Evolutionary conservation across 2,888 invertebrate genomes (phyloP).

Genomic region (Limnephilus auricula): DNA sequence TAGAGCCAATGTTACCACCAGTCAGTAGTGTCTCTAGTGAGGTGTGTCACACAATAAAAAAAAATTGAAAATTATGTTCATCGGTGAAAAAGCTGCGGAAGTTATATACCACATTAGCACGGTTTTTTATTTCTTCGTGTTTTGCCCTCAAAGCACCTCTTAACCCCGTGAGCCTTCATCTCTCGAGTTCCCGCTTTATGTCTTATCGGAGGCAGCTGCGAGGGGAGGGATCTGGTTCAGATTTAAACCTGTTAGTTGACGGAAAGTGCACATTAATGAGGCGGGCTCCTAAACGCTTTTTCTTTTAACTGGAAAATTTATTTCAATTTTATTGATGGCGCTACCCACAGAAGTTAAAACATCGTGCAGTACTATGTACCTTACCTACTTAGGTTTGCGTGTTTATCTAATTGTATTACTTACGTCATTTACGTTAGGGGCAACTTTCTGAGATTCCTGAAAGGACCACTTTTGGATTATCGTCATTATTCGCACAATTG

Average conservation of each 20-base stretch:
- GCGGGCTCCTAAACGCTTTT: not conserved
- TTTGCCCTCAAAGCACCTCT: not conserved
- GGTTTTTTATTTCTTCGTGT: not conserved
- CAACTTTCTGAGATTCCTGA: not conserved
- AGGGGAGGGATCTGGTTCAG: not conserved
- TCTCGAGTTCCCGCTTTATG: not conserved
- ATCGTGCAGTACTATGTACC: too few species aligned
- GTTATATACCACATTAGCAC: not conserved
- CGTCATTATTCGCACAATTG: too few species aligned
- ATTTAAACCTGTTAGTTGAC: not conserved
- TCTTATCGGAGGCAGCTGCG: not conserved
- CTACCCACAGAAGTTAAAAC: too few species aligned
- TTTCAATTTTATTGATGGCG: not conserved
- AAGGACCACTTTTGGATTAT: not conserved
- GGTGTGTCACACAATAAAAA: too few species aligned
- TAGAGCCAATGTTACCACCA: not conserved
- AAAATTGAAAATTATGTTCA: not conserved
- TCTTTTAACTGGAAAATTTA: not conserved
- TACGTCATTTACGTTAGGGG: not conserved
- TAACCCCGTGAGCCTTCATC: not conserved
- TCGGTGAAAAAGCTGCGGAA: not conserved
- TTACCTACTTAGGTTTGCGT: too few species aligned
- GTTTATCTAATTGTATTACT: not conserved
- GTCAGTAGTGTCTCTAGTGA: not conserved
- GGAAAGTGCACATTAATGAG: conserved; percentile 17